These are phyloP conservation scores for Micromys minutus DNA, from an alignment of 2,113 vertebrate species.

Conservation along the genomic window DNA sequence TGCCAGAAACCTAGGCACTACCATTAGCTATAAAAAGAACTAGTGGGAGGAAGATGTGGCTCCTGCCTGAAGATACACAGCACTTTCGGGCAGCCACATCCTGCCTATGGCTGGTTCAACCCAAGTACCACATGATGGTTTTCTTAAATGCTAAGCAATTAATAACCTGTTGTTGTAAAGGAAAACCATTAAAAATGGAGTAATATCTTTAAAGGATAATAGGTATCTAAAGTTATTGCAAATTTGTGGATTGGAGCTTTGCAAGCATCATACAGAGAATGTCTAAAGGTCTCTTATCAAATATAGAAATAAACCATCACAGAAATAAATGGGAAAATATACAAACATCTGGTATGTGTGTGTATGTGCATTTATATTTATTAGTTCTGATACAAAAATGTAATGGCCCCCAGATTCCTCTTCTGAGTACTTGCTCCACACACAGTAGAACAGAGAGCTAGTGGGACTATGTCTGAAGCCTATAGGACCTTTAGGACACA, in stretches of 20 bases:
- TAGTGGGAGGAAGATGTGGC: slow-evolving; percentile 77
- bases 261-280: background rate
- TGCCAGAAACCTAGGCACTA: slow-evolving; percentile 70
- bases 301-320: background rate
- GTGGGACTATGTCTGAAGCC: background rate
- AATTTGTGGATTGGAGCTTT: background rate
- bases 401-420: background rate
- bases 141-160: slow-evolving; percentile 48
- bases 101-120: slow-evolving; percentile 71
- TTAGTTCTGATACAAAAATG: background rate
- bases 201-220: rapidly evolving
- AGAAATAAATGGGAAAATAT: slow-evolving; percentile 23
- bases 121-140: slow-evolving; percentile 55
- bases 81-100: slow-evolving; percentile 65
- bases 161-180: slow-evolving; percentile 31
- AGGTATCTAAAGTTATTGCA: background rate
- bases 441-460: background rate
- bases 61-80: slow-evolving; percentile 60
- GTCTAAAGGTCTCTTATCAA: background rate
- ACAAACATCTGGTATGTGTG: background rate
- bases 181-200: rapidly evolving
- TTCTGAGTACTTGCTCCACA: background rate
- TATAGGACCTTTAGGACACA: background rate
- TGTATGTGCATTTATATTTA: background rate
- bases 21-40: slow-evolving; percentile 75